Evolutionary conservation across 2,888 invertebrate species (phyloP), one percentile per base, ranked within the genome.

Genomic region (Apamea sordens): DNA sequence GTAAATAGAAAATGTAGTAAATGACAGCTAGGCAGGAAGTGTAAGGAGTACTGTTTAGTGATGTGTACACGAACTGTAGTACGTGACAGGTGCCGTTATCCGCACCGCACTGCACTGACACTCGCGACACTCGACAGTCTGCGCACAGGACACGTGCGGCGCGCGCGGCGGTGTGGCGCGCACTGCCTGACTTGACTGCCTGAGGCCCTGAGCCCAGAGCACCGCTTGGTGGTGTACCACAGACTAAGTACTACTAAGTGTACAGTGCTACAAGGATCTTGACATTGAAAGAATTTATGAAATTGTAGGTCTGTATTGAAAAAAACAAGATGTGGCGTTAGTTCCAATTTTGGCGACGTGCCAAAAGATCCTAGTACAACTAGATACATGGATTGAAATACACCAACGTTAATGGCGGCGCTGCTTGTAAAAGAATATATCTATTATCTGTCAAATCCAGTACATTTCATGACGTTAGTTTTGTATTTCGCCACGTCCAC

Each of bases 141-240:
- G 44, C 47, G 47, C 41, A 24, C 41, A 5, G 21, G 50, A 13
- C 36, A 0, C 73, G 64, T 2, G 56, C 73, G 50, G n/a, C 76
- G 56, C 73, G 41, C 41, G 77, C 77, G 77, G 72, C 63, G 75
- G 63, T 41, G 59, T 28, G 76, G 64, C 77, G 73, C 79, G 76
- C 75, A 85, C 83, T 82, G 75, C 36, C 50, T 47, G 13, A 47
- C n/a, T n/a, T n/a, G n/a, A 85, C 83, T 82, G 75, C 36, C 50
- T 47, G 13, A 47, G 44, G 47, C 47, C 53, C 53, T 8, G 24
- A 56, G 53, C 24, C 53, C 50, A 50, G 21, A 24, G n/a, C 13
- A 36, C 36, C 24, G 65, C 24, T 28, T 41, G 36, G 6, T 61
- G 6, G 61, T 21, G 56, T 36, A 36, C 32, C 32, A 36, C 21